These are phyloP conservation scores for Plemyria rubiginata DNA, from an alignment of 2,888 invertebrate species.

Conservation along the genomic window DNA sequence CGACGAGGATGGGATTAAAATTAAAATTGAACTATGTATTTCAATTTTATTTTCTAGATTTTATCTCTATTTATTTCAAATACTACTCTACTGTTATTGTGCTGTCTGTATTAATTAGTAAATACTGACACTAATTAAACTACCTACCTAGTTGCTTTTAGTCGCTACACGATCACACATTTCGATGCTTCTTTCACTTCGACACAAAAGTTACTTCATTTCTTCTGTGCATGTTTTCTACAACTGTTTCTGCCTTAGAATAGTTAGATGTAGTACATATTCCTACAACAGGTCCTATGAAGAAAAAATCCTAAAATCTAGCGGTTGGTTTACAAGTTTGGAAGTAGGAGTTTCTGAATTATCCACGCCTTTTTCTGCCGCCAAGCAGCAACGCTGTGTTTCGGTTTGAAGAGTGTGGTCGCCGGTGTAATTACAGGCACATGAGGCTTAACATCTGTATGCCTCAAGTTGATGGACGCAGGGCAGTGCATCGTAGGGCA, in stretches of 20 bases:
- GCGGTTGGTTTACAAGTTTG: not conserved
- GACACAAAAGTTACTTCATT: slow-evolving; percentile 48
- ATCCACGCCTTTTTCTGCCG: too few relatives aligned
- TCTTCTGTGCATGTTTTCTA: slow-evolving; percentile 49
- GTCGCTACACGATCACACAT: slow-evolving; percentile 76
- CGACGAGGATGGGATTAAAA: too few relatives aligned
- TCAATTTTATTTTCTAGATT: not conserved
- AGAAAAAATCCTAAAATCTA: not conserved
- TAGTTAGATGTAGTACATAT: slow-evolving; percentile 17
- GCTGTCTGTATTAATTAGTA: slow-evolving; percentile 6
- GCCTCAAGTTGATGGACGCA: too few relatives aligned
- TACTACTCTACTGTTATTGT: not conserved
- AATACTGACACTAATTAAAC: slow-evolving; percentile 15
- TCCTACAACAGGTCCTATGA: slow-evolving; percentile 9
- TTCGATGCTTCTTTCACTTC: slow-evolving; percentile 61
- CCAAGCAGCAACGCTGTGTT: too few relatives aligned
- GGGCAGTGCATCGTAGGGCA: too few relatives aligned
- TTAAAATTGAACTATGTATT: too few relatives aligned
- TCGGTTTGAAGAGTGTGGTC: too few relatives aligned
- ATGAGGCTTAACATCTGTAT: too few relatives aligned
- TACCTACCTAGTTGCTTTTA: slow-evolving; percentile 50
- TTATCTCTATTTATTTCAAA: not conserved
- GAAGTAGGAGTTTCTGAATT: not conserved
- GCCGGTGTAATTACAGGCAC: too few relatives aligned
- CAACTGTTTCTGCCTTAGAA: slow-evolving; percentile 26